phyloP scores from a whole-genome alignment of 2,113 vertebrate genomes.

The Mesocricetus auratus region DNA sequence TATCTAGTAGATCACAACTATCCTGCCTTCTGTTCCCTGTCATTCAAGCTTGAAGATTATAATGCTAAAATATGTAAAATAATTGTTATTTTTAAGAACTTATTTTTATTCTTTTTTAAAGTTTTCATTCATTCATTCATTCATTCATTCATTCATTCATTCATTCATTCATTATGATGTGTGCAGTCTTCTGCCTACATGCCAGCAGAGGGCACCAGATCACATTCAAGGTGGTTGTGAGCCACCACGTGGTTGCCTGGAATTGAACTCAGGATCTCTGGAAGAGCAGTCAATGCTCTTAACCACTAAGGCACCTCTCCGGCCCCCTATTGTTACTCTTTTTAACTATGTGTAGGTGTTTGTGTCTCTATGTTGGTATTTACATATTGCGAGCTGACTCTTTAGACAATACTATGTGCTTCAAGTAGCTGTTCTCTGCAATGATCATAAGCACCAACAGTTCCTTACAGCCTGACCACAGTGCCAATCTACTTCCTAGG shows the following conservation, averaged over 20 bases:
- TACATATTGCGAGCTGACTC: neutral
- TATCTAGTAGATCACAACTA: neutral
- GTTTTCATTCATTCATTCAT: too few relatives aligned
- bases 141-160: too few relatives aligned
- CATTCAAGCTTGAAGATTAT: neutral
- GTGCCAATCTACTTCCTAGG: neutral
- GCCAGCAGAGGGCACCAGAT: too few relatives aligned
- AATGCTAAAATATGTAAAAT: neutral
- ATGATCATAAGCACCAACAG: neutral
- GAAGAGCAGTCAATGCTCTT: too few relatives aligned
- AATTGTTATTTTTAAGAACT: neutral
- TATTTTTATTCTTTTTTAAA: neutral
- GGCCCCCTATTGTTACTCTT: neutral
- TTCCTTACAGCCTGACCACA: neutral
- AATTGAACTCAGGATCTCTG: too few relatives aligned
- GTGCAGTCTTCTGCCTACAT: too few relatives aligned
- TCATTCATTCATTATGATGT: too few relatives aligned
- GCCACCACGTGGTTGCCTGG: too few relatives aligned
- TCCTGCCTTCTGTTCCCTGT: neutral
- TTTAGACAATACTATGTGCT: neutral
- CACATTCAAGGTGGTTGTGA: too few relatives aligned
- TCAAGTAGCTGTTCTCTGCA: neutral
- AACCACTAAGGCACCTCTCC: too few relatives aligned
- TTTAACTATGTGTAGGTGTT: neutral
- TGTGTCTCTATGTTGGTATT: neutral